Evolutionary conservation across 2,797 vertebrate species (phyloP), one percentile per base, ranked within the genome.

Genomic region (Cheirogaleus major): DNA sequence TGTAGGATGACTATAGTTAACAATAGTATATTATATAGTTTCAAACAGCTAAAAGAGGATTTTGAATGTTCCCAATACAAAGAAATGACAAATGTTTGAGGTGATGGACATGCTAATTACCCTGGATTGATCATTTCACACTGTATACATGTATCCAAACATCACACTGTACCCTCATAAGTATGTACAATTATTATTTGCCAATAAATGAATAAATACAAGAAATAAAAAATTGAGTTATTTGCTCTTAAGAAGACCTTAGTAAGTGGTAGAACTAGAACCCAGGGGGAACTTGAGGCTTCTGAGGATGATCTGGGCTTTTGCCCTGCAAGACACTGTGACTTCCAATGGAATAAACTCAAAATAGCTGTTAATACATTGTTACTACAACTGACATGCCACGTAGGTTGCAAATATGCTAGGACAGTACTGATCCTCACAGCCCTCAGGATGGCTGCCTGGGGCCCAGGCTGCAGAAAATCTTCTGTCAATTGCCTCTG

Each of bases 201-300:
- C 35, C n/a, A 79, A 25, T 27, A 78, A 52, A 50, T 50, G 50
- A 76, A 48, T 50, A 78, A 27, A 38, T 55, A 15, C 23, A 25
- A 0, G 25, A 80, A 80, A 80, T 41, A 80, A 41, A 59, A 81
- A 81, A 30, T 61, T 59, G 55, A 81, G 11, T 61, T 20, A 81
- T 67, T 93, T 93, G 55, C 91, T 89, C 59, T 91, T 80, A 63
- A 93, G 86, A 78, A 81, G 69, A 89, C 9, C 78, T 94, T 57
- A 79, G 25, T 81, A 95, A 96, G 27, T 73, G 70, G 82, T 52
- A 95, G 76, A 79, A 65, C 52, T 67, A 57, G 79, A 95, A 96
- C 57, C 69, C 63, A 86, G 17, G 9, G 48, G 78, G 41, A 82
- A 80, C 35, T 38, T 70, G 63, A 91, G 52, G 35, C 78, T 91